phyloP scores from a whole-genome alignment of 1,140 invertebrate genomes.

The Papilio dardanus region DNA sequence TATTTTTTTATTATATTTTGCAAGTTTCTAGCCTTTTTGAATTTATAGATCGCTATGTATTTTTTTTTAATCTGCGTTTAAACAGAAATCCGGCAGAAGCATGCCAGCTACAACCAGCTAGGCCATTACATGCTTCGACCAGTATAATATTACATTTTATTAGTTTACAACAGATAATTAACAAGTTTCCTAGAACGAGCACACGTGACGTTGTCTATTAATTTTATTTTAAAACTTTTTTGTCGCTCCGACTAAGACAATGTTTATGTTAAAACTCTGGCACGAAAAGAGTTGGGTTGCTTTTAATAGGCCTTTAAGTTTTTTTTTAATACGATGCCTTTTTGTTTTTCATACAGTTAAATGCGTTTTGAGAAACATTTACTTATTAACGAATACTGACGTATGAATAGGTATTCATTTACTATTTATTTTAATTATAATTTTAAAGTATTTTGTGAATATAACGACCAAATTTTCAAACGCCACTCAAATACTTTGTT shows the following conservation, averaged over 20 bases:
- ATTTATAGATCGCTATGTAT: neutral
- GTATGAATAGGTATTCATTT: too few relatives aligned
- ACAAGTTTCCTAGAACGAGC: conserved; percentile 63
- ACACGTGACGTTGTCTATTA: conserved; percentile 57
- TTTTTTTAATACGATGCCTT: conserved; percentile 48
- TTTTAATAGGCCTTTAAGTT: conserved; percentile 63
- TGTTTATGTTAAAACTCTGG: conserved; percentile 61
- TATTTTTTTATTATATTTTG: neutral
- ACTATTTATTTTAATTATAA: too few relatives aligned
- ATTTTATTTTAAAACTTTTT: conserved; percentile 64
- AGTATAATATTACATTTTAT: conserved; percentile 61
- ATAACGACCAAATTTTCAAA: too few relatives aligned
- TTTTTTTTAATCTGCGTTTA: neutral
- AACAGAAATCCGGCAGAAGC: conserved; percentile 3
- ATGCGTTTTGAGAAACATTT: conserved; percentile 29
- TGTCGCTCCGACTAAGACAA: conserved; percentile 59
- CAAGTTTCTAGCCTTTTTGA: too few relatives aligned
- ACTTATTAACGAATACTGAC: too few relatives aligned
- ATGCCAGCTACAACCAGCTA: neutral
- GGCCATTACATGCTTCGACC: conserved; percentile 36
- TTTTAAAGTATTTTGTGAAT: too few relatives aligned
- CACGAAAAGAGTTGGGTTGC: conserved; percentile 52
- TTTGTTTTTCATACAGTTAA: conserved; percentile 47
- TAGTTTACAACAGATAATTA: conserved; percentile 67
- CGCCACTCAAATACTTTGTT: too few relatives aligned